Base-by-base conservation (phyloP, 2,888 invertebrate species). In the Adelognathus sp. region DNA sequence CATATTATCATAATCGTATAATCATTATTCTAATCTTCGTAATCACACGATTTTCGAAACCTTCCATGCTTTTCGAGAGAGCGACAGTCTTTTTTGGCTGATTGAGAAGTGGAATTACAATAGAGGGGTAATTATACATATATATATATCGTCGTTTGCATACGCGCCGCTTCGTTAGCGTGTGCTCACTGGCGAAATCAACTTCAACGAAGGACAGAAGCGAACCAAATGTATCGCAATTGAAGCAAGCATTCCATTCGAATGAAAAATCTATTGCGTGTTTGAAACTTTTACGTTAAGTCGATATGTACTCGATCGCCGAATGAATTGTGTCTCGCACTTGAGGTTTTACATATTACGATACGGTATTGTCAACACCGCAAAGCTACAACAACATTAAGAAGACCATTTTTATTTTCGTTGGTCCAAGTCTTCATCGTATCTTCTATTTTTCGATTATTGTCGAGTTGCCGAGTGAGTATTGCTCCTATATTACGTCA, bases 71-170 rank as follows among this genome's bases (percentile, higher is more conserved):
- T 46, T 66, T 14, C 44, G 41, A 5, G 67, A 69, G 58, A 73
- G 73, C 52, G 63, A 74, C 72, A 78, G 74, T 74, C 74, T 78
- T 74, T 69, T 58, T 44, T 36, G 63, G 64, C 64, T 74, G n/a
- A n/a, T n/a, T n/a, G n/a, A n/a, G 44, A 44, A 54, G 52, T 60
- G 56, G 52, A 27, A 41, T 52, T 39, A 58, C 11, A 18, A 61
- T 36, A 24, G 16, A 31, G n/a, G 31, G 44, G 63, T 16, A 50
- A 46, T 33, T 33, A 64, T 64, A 50, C 21, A 50, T 24, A 39
- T 39, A 11, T 6, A 27, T 61, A 14, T 44, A 44, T 61, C 39
- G 39, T 39, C n/a, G 39, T 39, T 39, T 39, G n/a, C 39, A 6
- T 39, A 11, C n/a, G 14, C 36, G 36, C n/a, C n/a, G n/a, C n/a